phyloP scores from a whole-genome alignment of 2,113 vertebrate species.

The Prietella phreatophila region DNA sequence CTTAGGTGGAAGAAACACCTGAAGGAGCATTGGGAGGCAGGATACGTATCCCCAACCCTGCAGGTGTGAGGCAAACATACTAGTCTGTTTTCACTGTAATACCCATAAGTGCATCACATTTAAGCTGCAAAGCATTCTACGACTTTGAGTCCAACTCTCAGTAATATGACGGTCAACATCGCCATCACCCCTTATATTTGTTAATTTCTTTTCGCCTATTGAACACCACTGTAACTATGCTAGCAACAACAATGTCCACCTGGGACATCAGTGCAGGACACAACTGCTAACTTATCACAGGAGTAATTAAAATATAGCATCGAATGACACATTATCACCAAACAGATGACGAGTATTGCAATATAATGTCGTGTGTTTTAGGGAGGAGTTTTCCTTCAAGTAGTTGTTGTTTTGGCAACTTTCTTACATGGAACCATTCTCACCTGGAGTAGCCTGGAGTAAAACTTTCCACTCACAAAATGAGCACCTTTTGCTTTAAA shows the following conservation, averaged over 20 bases:
- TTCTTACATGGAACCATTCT: background rate
- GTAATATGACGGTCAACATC: background rate
- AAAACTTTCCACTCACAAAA: background rate
- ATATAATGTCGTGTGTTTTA: background rate
- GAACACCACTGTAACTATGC: no score
- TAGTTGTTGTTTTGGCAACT: background rate
- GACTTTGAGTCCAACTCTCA: background rate
- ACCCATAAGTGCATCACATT: background rate
- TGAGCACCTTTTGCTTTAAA: background rate
- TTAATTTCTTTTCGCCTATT: no score
- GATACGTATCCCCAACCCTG: no score
- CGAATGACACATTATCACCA: background rate
- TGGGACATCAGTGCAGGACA: background rate
- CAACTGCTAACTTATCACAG: background rate
- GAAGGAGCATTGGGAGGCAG: no score
- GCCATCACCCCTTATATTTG: no score
- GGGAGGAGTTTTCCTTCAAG: background rate
- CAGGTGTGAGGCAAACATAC: no score
- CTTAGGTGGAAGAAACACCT: no score
- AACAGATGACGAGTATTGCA: background rate
- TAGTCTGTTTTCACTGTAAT: background rate
- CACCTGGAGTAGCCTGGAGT: no score
- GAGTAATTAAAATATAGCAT: background rate
- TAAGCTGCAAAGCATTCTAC: background rate
- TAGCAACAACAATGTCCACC: background rate